These are phyloP conservation scores for Grammatotria lemairii DNA, from an alignment of 2,113 vertebrate genomes.

Conservation along the genomic window DNA sequence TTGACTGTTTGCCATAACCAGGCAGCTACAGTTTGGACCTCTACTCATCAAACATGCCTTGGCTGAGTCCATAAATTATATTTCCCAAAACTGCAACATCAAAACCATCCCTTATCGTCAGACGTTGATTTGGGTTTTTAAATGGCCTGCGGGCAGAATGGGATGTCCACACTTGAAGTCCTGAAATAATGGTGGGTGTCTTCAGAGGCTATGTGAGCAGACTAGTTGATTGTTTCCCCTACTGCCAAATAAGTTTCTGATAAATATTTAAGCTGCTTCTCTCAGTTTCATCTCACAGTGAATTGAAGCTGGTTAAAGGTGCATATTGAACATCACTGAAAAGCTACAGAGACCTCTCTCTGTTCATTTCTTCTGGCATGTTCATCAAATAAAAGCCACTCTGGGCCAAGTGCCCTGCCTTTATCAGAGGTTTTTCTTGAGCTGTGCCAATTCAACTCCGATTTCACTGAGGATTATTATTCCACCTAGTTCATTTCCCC, in stretches of 20 bases:
- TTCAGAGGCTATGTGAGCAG: neutral
- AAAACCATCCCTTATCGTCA: neutral
- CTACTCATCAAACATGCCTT: neutral
- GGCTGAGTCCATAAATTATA: neutral
- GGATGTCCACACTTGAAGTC: neutral
- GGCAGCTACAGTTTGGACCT: neutral
- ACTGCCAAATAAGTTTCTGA: neutral
- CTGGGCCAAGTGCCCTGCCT: neutral
- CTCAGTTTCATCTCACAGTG: neutral
- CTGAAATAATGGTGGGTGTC: neutral
- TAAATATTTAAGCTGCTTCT: neutral
- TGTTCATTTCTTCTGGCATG: neutral
- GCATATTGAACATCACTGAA: neutral
- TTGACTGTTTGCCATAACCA: neutral
- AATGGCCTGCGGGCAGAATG: neutral
- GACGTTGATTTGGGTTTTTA: neutral
- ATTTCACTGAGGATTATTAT: constrained; percentile 34
- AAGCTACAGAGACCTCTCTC: neutral
- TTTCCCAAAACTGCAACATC: neutral
- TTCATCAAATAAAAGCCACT: constrained; percentile 10
- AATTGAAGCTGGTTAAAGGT: neutral
- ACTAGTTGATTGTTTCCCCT: neutral
- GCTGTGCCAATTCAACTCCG: constrained; percentile 22
- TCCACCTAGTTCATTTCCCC: constrained; percentile 36
- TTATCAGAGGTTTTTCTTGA: constrained; percentile 22